phyloP scores from a whole-genome alignment of 2,113 vertebrate species.

The Cisticola juncidis region DNA sequence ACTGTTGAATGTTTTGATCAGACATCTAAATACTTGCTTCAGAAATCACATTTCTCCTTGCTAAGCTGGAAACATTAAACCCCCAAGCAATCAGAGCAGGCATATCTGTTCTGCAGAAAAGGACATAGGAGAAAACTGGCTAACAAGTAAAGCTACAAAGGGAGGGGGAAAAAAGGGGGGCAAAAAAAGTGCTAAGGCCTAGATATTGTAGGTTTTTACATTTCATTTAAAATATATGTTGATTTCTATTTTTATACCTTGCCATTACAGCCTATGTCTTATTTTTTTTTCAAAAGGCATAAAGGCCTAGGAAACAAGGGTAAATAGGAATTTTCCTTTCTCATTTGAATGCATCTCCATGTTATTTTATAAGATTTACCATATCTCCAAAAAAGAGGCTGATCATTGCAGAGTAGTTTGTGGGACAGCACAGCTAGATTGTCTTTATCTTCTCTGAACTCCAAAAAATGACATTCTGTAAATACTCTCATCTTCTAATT shows the following conservation, averaged over 20 bases:
- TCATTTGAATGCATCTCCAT: neutral
- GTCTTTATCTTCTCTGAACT: neutral
- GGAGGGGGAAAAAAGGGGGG: fast-evolving
- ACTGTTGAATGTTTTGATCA: neutral
- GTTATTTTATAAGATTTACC: neutral
- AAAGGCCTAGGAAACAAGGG: neutral
- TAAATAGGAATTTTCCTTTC: neutral
- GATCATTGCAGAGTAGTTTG: neutral
- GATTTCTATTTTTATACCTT: too few species aligned
- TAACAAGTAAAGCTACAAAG: neutral
- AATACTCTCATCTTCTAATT: neutral
- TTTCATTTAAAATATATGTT: neutral
- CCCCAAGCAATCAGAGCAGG: neutral
- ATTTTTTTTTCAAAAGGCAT: neutral
- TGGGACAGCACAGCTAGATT: neutral
- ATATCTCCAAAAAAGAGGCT: neutral
- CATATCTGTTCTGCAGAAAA: neutral
- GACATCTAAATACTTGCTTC: neutral
- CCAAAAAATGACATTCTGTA: neutral
- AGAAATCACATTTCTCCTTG: neutral
- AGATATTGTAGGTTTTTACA: neutral
- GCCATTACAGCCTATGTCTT: fast-evolving
- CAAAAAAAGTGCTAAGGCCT: neutral
- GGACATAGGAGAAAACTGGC: neutral
- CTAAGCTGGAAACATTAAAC: neutral